Evolutionary conservation across 2,113 vertebrate genomes (phyloP).

Genomic region (Chaetura pelagica): DNA sequence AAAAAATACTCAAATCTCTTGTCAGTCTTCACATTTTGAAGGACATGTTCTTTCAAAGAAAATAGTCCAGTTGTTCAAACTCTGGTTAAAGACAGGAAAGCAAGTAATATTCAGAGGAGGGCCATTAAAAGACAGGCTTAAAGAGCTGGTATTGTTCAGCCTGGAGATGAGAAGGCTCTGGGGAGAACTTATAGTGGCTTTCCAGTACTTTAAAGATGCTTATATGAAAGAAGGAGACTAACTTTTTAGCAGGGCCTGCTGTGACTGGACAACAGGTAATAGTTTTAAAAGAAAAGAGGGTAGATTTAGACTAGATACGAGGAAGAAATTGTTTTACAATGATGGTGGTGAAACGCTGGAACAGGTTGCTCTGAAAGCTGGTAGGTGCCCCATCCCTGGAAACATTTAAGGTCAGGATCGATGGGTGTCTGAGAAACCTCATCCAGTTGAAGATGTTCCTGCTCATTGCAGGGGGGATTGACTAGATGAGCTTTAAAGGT

Average conservation of each 20-base stretch:
- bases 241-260: not conserved
- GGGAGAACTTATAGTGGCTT: not conserved
- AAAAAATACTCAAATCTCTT: not conserved
- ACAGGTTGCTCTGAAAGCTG: not conserved
- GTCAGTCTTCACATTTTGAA: not conserved
- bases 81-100: not conserved
- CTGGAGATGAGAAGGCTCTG: not conserved
- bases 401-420: not conserved
- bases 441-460: too few relatives aligned
- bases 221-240: not conserved
- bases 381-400: not conserved
- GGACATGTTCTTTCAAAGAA: not conserved
- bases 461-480: not conserved
- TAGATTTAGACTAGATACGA: not conserved
- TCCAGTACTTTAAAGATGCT: not conserved
- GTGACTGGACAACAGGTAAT: rapidly evolving
- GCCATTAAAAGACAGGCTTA: not conserved
- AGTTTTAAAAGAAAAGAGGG: not conserved
- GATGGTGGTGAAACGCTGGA: not conserved
- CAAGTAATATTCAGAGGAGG: not conserved
- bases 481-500: not conserved
- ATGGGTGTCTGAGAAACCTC: not conserved
- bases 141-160: not conserved
- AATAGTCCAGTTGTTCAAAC: not conserved
- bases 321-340: not conserved